Evolutionary conservation across 2,888 invertebrate genomes (phyloP).

Genomic region (Hirtodrosophila trivittata): DNA sequence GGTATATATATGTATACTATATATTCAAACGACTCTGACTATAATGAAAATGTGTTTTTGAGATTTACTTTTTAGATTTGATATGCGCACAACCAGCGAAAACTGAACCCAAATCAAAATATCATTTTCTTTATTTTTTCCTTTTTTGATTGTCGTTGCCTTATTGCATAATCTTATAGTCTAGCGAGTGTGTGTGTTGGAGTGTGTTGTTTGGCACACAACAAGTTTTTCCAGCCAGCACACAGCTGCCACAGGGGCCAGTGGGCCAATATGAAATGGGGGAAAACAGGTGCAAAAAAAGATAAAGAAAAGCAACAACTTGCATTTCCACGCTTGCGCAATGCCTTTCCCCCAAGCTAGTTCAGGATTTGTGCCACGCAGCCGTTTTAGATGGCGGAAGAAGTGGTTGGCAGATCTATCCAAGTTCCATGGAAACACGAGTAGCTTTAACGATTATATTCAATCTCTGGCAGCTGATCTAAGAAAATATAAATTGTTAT

Average conservation of each 20-base stretch:
- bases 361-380: conserved; percentile 4
- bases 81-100: conserved; percentile 7
- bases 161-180: conserved; percentile 16
- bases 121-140: background rate
- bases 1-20: background rate
- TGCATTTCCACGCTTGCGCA: conserved; percentile 45
- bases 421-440: background rate
- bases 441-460: background rate
- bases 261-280: conserved; percentile 31
- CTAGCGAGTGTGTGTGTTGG: background rate
- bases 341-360: conserved; percentile 14
- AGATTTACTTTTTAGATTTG: conserved; percentile 17
- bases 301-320: conserved; percentile 19
- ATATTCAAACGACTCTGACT: too few relatives aligned
- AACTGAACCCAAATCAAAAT: conserved; percentile 26
- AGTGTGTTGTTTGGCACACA: background rate
- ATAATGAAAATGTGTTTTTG: conserved; percentile 22
- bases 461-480: too few relatives aligned
- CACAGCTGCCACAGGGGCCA: conserved; percentile 13
- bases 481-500: too few relatives aligned
- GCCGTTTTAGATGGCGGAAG: conserved; percentile 17
- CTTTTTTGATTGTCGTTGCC: conserved; percentile 24
- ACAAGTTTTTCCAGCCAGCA: conserved; percentile 38
- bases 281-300: background rate
- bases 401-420: conserved; percentile 5